A percentile compares a stretch with the other conserved stretches of the same genome.
These are phyloP conservation scores for Rutilus rutilus DNA, from an alignment of 2,113 vertebrate genomes.

Conservation along the genomic window DNA sequence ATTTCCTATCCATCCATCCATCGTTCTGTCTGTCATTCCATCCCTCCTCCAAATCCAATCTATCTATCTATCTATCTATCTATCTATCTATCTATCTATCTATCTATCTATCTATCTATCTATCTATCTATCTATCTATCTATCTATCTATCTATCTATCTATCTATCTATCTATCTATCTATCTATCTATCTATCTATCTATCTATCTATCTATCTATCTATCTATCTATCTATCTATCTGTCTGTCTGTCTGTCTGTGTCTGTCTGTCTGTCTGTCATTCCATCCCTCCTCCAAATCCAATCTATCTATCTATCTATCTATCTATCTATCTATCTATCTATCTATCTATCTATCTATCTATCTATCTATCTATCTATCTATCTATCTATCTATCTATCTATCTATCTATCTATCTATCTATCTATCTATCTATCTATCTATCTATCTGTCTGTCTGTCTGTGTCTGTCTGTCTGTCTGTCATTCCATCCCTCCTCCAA, in stretches of 20 bases:
- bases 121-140: no score
- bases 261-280: no score
- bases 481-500: not conserved
- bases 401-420: not conserved
- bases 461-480: not conserved
- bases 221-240: rapidly evolving
- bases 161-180: not conserved
- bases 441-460: rapidly evolving
- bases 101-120: not conserved
- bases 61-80: not conserved
- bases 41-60: not conserved
- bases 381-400: not conserved
- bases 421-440: not conserved
- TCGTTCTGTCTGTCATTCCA: no score
- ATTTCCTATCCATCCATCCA: not conserved
- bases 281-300: not conserved
- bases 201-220: not conserved
- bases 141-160: not conserved
- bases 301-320: not conserved
- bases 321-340: no score
- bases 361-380: not conserved
- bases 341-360: not conserved
- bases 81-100: not conserved
- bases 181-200: not conserved
- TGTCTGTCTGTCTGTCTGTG: no score